Evolutionary conservation across 2,888 invertebrate species (phyloP).

Genomic region (Eupeodes latifasciatus): DNA sequence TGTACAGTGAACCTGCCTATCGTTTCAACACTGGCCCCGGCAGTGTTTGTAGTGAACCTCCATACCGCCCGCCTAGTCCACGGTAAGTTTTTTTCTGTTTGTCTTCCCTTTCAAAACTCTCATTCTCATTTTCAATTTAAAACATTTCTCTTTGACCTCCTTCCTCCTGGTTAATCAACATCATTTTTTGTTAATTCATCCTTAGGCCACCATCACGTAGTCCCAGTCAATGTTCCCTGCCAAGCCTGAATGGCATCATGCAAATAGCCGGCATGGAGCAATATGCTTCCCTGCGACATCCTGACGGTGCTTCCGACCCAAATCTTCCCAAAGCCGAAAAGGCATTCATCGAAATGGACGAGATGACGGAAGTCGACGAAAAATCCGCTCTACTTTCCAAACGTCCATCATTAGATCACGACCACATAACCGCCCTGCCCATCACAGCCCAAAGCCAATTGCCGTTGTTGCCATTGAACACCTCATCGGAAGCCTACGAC

Average conservation of each 20-base stretch:
- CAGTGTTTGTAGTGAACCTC: constrained; percentile 94
- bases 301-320: constrained; percentile 97
- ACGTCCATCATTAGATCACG: constrained; percentile 80
- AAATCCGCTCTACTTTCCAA: constrained; percentile 81
- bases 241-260: constrained; percentile 88
- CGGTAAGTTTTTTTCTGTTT: constrained; percentile 79
- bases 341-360: constrained; percentile 80
- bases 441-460: constrained; percentile 82
- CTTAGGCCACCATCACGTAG: constrained; percentile 83
- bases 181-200: background rate
- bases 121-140: background rate
- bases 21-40: constrained; percentile 86
- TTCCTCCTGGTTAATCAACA: background rate
- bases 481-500: constrained; percentile 88
- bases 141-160: background rate
- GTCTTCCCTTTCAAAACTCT: background rate
- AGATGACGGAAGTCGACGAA: constrained; percentile 83
- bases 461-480: constrained; percentile 83
- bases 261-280: constrained; percentile 86
- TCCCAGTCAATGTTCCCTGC: constrained; percentile 84
- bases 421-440: constrained; percentile 80
- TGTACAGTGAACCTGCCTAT: constrained; percentile 84
- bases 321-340: constrained; percentile 86
- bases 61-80: constrained; percentile 87
- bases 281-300: constrained; percentile 91